These are phyloP conservation scores for Hepsetus odoe DNA, from an alignment of 2,113 vertebrate genomes.

Conservation along the genomic window DNA sequence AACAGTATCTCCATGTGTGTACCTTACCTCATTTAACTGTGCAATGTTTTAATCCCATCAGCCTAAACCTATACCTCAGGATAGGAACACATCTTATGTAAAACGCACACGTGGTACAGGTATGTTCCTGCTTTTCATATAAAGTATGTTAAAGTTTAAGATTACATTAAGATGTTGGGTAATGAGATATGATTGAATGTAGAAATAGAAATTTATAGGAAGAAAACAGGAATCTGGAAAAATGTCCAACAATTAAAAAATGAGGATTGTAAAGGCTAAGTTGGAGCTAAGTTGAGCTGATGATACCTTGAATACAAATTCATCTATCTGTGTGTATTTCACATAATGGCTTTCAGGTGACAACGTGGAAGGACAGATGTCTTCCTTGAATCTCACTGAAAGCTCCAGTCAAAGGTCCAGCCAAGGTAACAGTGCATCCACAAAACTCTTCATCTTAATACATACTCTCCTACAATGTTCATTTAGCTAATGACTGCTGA, in stretches of 20 bases:
- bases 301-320: too few species aligned
- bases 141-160: neutral
- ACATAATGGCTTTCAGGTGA: neutral
- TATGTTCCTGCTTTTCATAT: neutral
- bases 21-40: conserved; percentile 6
- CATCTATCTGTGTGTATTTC: neutral
- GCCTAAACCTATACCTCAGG: conserved; percentile 1
- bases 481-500: neutral
- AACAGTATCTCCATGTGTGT: neutral
- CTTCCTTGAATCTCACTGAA: neutral
- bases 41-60: neutral
- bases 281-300: too few species aligned
- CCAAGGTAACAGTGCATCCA: neutral
- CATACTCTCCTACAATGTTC: neutral
- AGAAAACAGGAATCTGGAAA: too few species aligned
- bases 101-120: neutral
- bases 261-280: too few species aligned
- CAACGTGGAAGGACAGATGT: neutral
- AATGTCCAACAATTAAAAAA: too few species aligned
- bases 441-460: neutral
- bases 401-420: neutral
- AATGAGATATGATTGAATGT: too few species aligned
- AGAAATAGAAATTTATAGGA: too few species aligned
- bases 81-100: neutral
- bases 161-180: too few species aligned